These are phyloP conservation scores for Dryadula phaetusa DNA, from an alignment of 2,888 invertebrate genomes.

Conservation along the genomic window DNA sequence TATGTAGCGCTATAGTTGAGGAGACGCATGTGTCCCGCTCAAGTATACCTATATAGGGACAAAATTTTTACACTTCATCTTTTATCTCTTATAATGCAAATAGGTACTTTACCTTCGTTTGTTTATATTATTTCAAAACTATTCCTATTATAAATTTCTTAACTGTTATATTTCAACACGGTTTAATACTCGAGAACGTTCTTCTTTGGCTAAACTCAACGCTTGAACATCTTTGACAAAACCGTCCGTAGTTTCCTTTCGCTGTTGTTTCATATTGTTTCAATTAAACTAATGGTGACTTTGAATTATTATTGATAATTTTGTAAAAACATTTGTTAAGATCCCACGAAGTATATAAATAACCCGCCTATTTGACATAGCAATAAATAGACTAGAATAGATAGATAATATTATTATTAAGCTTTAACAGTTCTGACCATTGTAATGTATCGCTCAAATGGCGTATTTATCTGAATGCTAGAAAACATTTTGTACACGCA, in stretches of 20 bases:
- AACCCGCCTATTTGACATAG: slow-evolving; percentile 83
- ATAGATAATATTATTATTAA: slow-evolving; percentile 74
- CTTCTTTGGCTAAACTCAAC: slow-evolving; percentile 40
- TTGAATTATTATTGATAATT: slow-evolving; percentile 48
- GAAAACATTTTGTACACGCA: slow-evolving; percentile 33
- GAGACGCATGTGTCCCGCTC: slow-evolving; percentile 70
- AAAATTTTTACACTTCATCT: slow-evolving; percentile 65
- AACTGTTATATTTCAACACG: slow-evolving; percentile 37
- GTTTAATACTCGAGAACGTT: slow-evolving; percentile 44
- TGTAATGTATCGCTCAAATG: slow-evolving; percentile 60
- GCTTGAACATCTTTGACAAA: slow-evolving; percentile 57
- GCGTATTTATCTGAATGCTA: slow-evolving; percentile 28
- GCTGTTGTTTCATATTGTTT: slow-evolving; percentile 37
- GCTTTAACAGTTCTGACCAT: slow-evolving; percentile 67
- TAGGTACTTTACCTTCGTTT: slow-evolving; percentile 43
- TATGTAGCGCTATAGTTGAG: slow-evolving; percentile 47
- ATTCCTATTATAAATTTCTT: slow-evolving; percentile 17
- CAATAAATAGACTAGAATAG: slow-evolving; percentile 83
- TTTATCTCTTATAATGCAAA: slow-evolving; percentile 38
- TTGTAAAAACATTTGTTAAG: slow-evolving; percentile 66
- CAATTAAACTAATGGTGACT: slow-evolving; percentile 42
- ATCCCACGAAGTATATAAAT: slow-evolving; percentile 71
- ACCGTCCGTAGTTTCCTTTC: slow-evolving; percentile 67
- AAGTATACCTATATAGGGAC: slow-evolving; percentile 57
- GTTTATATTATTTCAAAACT: slow-evolving; percentile 18